phyloP scores from a whole-genome alignment of 2,797 vertebrate genomes.

The Neostethus bicornis region DNA sequence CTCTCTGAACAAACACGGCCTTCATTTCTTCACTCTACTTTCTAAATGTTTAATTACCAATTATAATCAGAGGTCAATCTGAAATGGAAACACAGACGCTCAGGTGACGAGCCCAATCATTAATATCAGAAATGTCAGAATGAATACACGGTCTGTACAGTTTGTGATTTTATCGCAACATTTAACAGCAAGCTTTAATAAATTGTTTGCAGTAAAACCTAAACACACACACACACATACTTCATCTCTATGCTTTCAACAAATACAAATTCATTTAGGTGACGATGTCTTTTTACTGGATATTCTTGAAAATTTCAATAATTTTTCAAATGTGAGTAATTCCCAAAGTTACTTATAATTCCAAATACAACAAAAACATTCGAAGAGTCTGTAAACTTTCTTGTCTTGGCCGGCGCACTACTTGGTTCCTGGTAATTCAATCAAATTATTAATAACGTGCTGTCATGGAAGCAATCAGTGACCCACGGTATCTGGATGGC shows the following conservation, averaged over 20 bases:
- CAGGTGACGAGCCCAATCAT: constrained; percentile 16
- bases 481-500: constrained; percentile 56
- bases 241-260: not conserved
- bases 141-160: constrained; percentile 3
- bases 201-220: constrained; percentile 7
- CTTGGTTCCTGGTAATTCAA: constrained; percentile 78
- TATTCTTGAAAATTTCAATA: no score
- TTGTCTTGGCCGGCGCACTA: constrained; percentile 64
- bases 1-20: constrained; percentile 64
- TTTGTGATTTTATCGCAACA: constrained; percentile 14
- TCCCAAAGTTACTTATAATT: not conserved
- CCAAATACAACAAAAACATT: not conserved
- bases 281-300: no score
- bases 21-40: constrained; percentile 47
- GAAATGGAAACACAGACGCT: constrained; percentile 52
- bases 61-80: constrained; percentile 51
- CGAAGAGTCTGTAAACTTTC: constrained; percentile 66
- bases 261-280: not conserved
- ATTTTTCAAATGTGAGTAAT: not conserved
- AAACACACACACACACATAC: not conserved
- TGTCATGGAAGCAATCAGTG: constrained; percentile 64
- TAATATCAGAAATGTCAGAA: constrained; percentile 24
- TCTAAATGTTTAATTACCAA: constrained; percentile 71
- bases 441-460: constrained; percentile 81
- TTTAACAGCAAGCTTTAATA: constrained; percentile 13